These are phyloP conservation scores for Diglossa cyanea DNA, from an alignment of 2,797 vertebrate genomes.

Conservation along the genomic window DNA sequence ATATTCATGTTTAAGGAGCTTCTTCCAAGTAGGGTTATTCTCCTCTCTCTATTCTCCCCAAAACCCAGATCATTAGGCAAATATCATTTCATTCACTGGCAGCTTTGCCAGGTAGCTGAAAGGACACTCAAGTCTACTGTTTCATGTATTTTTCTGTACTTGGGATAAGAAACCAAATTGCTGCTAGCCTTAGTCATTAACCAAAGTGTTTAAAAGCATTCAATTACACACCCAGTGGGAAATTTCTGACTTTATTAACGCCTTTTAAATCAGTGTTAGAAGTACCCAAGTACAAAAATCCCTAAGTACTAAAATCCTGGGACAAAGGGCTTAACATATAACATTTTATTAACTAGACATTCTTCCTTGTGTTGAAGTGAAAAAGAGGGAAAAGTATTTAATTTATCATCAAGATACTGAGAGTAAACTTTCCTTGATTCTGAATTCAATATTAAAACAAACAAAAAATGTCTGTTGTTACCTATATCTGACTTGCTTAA, in stretches of 20 bases:
- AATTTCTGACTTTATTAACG: constrained; percentile 77
- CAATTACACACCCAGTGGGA: constrained; percentile 75
- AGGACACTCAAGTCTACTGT: constrained; percentile 68
- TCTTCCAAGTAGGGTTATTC: constrained; percentile 32
- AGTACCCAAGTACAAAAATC: constrained; percentile 38
- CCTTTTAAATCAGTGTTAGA: constrained; percentile 75
- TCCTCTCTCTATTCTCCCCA: neutral
- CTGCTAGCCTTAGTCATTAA: constrained; percentile 77
- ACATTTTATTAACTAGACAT: neutral
- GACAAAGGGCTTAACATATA: constrained; percentile 40
- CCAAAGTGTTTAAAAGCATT: constrained; percentile 74
- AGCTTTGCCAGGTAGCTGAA: constrained; percentile 64
- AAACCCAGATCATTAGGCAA: constrained; percentile 32
- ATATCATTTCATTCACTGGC: neutral
- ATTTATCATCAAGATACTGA: neutral
- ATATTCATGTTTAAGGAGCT: constrained; percentile 55
- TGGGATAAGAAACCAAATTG: constrained; percentile 72
- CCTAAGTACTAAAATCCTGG: too few relatives aligned
- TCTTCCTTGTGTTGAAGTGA: neutral
- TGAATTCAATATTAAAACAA: neutral
- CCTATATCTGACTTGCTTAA: neutral
- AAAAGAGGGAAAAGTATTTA: neutral
- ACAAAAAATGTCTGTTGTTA: neutral
- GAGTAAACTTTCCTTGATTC: neutral
- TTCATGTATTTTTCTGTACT: constrained; percentile 71